Evolutionary conservation across 2,113 vertebrate genomes (phyloP), one percentile per base, ranked within the genome.

Genomic region (Ochotona princeps): DNA sequence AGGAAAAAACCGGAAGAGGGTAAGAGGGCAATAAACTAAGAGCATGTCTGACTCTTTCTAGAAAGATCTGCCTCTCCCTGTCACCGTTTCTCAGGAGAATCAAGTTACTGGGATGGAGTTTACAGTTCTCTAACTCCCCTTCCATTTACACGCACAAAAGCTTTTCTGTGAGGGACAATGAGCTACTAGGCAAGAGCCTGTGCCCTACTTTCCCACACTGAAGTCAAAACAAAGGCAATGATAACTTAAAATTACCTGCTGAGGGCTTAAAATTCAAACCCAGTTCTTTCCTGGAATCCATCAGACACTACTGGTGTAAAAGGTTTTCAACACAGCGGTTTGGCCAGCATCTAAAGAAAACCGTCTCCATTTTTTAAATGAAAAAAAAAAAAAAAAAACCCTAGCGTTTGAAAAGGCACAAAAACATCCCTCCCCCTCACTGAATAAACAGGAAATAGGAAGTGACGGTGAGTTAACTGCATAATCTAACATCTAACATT

Each of bases 401-500:
- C 26, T 18, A 32, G 28, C 8, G 44, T 93, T 90, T 92, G 87
- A 76, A 87, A 96, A 94, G 91, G 61, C 72, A 89, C 66, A 81
- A 78, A 80, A 83, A 76, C n/a, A 83, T 83, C 49, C 88, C 93
- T 87, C 60, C 32, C 57, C 76, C 70, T 90, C 49, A 51, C 87
- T 95, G 54, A 89, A 84, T 94, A 87, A 94, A 94, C 28, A 92
- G 83, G 76, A 91, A 94, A 84, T 87, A 94, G 87, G 73, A 88
- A 70, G 60, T 21, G n/a, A 63, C 66, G 66, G 79, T 51, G 83
- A 95, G 66, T 91, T 89, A 90, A 86, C 70, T 26, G 38, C 44
- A 93, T 89, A 89, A 96, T 89, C 79, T 92, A 92, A 83, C 92
- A 95, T 54, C 93, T 86, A 92, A 87, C 44, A 84, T 94, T 97